These are phyloP conservation scores for Drosophila pseudotalamancana DNA, from an alignment of 2,888 invertebrate species.

Conservation along the genomic window DNA sequence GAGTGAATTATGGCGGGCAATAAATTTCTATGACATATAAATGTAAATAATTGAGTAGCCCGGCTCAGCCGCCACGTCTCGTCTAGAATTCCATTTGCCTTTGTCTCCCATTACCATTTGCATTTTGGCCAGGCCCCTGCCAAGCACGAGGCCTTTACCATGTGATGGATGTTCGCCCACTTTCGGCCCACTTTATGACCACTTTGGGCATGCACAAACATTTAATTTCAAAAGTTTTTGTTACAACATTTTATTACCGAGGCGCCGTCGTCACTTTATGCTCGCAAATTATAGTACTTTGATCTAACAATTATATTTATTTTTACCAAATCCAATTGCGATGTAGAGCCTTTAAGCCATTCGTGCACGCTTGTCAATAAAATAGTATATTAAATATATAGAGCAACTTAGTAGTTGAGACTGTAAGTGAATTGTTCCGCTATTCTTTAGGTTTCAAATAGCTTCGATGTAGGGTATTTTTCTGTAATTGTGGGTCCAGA, in stretches of 20 bases:
- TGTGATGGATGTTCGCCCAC: constrained; percentile 58
- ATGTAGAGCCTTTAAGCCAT: no score
- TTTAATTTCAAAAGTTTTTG: constrained; percentile 55
- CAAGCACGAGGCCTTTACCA: constrained; percentile 36
- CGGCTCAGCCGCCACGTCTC: constrained; percentile 41
- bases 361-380: no score
- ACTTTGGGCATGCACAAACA: constrained; percentile 52
- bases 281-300: constrained; percentile 20
- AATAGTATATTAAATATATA: no score
- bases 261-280: constrained; percentile 10
- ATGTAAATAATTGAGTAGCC: constrained; percentile 81
- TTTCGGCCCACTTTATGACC: constrained; percentile 51
- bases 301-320: constrained; percentile 12
- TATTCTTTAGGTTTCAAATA: no score
- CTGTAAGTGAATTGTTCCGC: no score
- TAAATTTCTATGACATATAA: constrained; percentile 82
- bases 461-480: no score
- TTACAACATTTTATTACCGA: constrained; percentile 32
- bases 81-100: constrained; percentile 23
- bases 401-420: no score
- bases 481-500: no score
- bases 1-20: constrained; percentile 77
- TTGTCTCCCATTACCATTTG: constrained; percentile 9
- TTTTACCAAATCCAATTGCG: no score
- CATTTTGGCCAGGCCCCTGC: background rate